A percentile compares a stretch with the other conserved stretches of the same genome.
phyloP scores from a whole-genome alignment of 2,797 vertebrate species.

The Rhinichthys osculus region DNA sequence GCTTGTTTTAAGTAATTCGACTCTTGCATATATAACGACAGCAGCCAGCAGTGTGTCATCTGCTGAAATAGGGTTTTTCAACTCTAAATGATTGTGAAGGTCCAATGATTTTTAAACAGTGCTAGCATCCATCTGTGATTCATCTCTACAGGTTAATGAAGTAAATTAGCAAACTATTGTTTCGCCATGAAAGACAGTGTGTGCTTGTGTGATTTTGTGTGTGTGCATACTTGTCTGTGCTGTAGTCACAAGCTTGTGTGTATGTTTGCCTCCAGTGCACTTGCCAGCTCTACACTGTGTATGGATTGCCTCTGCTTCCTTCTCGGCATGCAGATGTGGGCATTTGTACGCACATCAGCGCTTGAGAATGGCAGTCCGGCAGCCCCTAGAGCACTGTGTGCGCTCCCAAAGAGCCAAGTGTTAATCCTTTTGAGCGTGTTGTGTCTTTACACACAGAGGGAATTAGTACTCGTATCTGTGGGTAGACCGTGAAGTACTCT shows the following conservation, averaged over 20 bases:
- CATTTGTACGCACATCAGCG: constrained; percentile 21
- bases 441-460: constrained; percentile 55
- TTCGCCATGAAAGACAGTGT: not conserved
- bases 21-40: not conserved
- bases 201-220: not conserved
- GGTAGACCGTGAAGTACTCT: constrained; percentile 41
- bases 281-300: constrained; percentile 14
- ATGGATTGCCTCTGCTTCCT: not conserved
- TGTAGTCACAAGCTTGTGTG: not conserved
- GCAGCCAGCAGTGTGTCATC: constrained; percentile 22
- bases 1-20: constrained; percentile 29
- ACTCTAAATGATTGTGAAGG: constrained; percentile 4
- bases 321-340: constrained; percentile 30
- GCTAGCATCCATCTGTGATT: not conserved
- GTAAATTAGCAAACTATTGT: not conserved
- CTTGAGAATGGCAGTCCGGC: constrained; percentile 20
- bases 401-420: constrained; percentile 25
- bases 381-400: not conserved
- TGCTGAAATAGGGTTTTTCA: constrained; percentile 4
- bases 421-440: constrained; percentile 70
- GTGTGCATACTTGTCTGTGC: not conserved
- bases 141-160: not conserved
- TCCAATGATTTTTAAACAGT: constrained; percentile 1
- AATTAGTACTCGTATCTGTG: constrained; percentile 38
- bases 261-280: not conserved